Conservation (phyloP, 2,113 vertebrate genomes). For the Merops nubicus region DNA sequence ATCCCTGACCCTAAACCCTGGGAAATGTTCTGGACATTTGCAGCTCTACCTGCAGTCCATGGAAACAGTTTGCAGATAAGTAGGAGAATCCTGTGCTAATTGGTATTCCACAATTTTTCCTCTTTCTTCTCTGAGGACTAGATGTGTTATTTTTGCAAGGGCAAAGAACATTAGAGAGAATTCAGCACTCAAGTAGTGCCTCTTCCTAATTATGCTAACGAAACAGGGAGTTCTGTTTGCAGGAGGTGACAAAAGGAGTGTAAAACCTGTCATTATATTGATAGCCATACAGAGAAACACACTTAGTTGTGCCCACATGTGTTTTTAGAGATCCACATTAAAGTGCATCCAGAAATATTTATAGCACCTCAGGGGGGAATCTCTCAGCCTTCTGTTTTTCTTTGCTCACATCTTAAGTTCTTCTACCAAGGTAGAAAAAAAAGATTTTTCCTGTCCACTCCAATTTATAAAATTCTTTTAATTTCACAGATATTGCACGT, state of each 20-base stretch:
- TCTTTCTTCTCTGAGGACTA: neutral
- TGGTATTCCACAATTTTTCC: neutral
- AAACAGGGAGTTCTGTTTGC: slow-evolving; percentile 33
- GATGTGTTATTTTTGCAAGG: slow-evolving; percentile 10
- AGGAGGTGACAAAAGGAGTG: slow-evolving; percentile 25
- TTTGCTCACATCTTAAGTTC: neutral
- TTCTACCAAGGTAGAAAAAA: neutral
- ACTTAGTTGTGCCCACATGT: neutral
- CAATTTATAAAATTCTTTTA: neutral
- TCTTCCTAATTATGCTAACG: slow-evolving; percentile 43
- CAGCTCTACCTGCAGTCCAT: neutral
- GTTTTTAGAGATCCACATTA: neutral
- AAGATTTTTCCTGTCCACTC: neutral
- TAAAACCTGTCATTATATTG: slow-evolving; percentile 1
- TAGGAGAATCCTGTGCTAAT: neutral
- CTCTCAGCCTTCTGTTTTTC: neutral
- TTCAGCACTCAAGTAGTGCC: neutral
- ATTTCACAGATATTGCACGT: neutral
- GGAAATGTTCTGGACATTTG: neutral
- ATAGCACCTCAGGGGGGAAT: neutral
- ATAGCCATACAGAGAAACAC: slow-evolving; percentile 19
- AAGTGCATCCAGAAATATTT: slow-evolving; percentile 2
- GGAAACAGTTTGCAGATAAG: neutral
- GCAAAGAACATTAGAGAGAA: neutral
- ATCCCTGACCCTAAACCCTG: too few species aligned